These are phyloP conservation scores for Phymorhynchus buccinoides DNA, from an alignment of 1,140 invertebrate genomes.

Conservation along the genomic window DNA sequence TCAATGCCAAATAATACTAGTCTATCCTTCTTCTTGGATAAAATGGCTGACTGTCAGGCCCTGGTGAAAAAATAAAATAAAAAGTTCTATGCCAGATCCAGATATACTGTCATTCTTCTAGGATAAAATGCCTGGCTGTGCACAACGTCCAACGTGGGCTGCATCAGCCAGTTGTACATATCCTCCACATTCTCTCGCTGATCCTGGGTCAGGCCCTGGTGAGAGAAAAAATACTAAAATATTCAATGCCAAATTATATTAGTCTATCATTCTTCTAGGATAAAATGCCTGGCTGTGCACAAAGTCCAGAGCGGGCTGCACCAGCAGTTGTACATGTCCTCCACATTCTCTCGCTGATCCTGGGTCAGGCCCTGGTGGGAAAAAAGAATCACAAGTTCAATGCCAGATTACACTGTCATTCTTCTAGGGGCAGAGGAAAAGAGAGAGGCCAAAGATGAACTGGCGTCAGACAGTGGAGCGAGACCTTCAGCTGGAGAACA, in stretches of 20 bases:
- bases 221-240: too few relatives aligned
- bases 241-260: too few relatives aligned
- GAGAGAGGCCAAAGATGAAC: too few relatives aligned
- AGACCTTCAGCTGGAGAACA: too few relatives aligned
- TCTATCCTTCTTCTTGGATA: too few relatives aligned
- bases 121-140: slow-evolving; percentile 59
- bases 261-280: too few relatives aligned
- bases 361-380: slow-evolving; percentile 45
- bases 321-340: slow-evolving; percentile 63
- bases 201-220: slow-evolving; percentile 51
- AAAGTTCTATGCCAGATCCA: neutral
- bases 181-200: slow-evolving; percentile 54
- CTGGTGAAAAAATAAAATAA: neutral
- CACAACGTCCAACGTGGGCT: slow-evolving; percentile 72
- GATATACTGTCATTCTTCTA: neutral
- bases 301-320: slow-evolving; percentile 75
- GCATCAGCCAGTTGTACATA: slow-evolving; percentile 72
- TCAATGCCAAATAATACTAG: too few relatives aligned
- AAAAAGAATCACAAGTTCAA: too few relatives aligned
- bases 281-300: slow-evolving; percentile 72
- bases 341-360: slow-evolving; percentile 56
- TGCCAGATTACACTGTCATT: too few relatives aligned
- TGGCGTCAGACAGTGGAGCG: too few relatives aligned
- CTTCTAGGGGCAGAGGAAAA: too few relatives aligned
- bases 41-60: too few relatives aligned